phyloP scores from a whole-genome alignment of 2,888 invertebrate species.

The Ectemnius continuus region DNA sequence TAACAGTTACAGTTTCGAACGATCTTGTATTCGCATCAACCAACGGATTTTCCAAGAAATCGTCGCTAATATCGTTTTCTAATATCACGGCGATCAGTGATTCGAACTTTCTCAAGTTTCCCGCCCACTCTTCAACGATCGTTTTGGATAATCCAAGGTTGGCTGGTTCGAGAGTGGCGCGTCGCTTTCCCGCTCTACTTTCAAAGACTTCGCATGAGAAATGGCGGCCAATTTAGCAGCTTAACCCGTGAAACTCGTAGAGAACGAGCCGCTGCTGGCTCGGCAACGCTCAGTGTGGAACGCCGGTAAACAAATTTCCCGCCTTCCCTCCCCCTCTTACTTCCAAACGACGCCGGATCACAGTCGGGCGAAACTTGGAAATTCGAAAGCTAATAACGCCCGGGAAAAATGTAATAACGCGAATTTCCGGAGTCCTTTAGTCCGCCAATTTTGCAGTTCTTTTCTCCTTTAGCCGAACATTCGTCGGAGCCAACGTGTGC shows the following conservation, averaged over 20 bases:
- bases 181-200: slow-evolving; percentile 18
- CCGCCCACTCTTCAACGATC: too few species aligned
- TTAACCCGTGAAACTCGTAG: slow-evolving; percentile 27
- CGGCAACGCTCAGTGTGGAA: neutral
- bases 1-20: too few species aligned
- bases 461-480: neutral
- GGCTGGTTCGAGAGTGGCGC: neutral
- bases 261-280: slow-evolving; percentile 26
- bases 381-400: slow-evolving; percentile 28
- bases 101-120: too few species aligned
- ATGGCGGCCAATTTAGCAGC: slow-evolving; percentile 41
- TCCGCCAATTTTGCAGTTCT: neutral
- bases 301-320: slow-evolving; percentile 38
- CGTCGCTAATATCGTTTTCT: too few species aligned
- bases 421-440: neutral
- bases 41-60: too few species aligned
- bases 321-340: neutral
- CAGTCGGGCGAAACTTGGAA: slow-evolving; percentile 3
- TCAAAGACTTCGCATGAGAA: slow-evolving; percentile 30
- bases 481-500: neutral
- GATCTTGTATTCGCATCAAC: too few species aligned
- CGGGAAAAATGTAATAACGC: slow-evolving; percentile 1
- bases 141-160: too few species aligned
- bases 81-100: too few species aligned
- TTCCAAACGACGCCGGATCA: neutral